Evolutionary conservation across 23 tunicate species (phyloP).

Genomic region (Ciona savignyi): DNA sequence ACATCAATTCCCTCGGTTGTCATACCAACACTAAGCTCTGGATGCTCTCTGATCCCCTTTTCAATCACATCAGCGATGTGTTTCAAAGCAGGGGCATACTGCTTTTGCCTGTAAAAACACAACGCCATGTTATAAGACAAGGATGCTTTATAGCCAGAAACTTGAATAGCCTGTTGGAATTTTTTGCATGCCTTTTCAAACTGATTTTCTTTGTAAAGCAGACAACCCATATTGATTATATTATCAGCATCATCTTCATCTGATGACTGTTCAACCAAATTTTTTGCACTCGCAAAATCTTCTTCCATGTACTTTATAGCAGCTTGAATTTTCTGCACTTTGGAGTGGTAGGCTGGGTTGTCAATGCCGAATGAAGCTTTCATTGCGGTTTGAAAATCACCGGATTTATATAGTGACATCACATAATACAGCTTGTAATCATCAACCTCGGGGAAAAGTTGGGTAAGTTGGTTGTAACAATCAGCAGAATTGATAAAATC

Average conservation of each 20-base stretch:
- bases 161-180: slow-evolving; percentile 89
- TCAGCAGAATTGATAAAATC: slow-evolving; percentile 70
- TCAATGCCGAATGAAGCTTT: slow-evolving; percentile 86
- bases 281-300: slow-evolving; percentile 73
- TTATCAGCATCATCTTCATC: slow-evolving; percentile 84
- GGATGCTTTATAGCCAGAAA: slow-evolving; percentile 66
- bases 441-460: slow-evolving; percentile 86
- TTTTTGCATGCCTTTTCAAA: slow-evolving; percentile 87
- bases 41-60: slow-evolving; percentile 93
- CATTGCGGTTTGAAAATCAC: slow-evolving; percentile 84
- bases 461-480: slow-evolving; percentile 61
- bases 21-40: slow-evolving; percentile 97
- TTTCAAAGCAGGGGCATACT: slow-evolving; percentile 95
- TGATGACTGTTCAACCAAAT: slow-evolving; percentile 68
- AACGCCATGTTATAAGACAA: slow-evolving; percentile 91
- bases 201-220: slow-evolving; percentile 73
- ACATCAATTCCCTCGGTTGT: slow-evolving; percentile 99
- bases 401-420: slow-evolving; percentile 89
- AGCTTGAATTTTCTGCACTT: slow-evolving; percentile 86
- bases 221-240: slow-evolving; percentile 80
- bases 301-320: slow-evolving; percentile 97
- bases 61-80: slow-evolving; percentile 99
- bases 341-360: slow-evolving; percentile 55
- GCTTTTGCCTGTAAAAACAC: slow-evolving; percentile 73
- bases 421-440: slow-evolving; percentile 92